Percentiles rank a stretch among this genome's conserved stretches.
phyloP scores from a whole-genome alignment of 2,113 vertebrate species.

The Henicopernis longicauda region DNA sequence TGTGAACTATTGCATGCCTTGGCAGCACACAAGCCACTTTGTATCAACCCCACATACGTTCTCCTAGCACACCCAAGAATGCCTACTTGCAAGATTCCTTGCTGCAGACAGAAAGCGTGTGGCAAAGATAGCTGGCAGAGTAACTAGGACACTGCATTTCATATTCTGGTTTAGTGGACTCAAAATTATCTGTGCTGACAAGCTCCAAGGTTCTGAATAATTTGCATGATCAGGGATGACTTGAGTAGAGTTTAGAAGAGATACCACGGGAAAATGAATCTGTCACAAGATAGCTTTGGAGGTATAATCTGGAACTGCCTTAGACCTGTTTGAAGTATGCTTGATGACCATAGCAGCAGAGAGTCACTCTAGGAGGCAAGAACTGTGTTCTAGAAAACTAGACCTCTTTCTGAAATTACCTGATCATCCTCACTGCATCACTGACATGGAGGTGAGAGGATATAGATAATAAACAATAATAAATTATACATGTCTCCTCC shows the following conservation, averaged over 20 bases:
- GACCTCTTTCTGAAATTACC: not conserved
- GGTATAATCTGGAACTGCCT: not conserved
- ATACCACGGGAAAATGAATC: not conserved
- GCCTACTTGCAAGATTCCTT: not conserved
- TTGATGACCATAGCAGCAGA: not conserved
- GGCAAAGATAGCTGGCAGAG: not conserved
- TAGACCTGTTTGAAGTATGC: not conserved
- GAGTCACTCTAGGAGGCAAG: not conserved
- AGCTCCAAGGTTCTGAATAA: not conserved
- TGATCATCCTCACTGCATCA: not conserved
- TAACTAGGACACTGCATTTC: not conserved
- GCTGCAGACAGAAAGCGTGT: not conserved
- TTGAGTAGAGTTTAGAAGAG: not conserved
- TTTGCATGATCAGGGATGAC: not conserved
- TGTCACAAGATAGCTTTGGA: not conserved
- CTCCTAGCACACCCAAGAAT: not conserved
- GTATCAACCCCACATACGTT: rapidly evolving
- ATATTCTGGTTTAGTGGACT: not conserved
- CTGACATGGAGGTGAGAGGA: not conserved
- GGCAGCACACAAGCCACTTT: not conserved
- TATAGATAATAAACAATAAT: not conserved
- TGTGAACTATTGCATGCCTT: not conserved
- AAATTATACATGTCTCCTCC: not conserved
- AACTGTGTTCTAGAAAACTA: not conserved
- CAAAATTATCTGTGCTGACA: not conserved